phyloP scores from a whole-genome alignment of 2,888 invertebrate genomes.

The Onthophagus sagittarius region DNA sequence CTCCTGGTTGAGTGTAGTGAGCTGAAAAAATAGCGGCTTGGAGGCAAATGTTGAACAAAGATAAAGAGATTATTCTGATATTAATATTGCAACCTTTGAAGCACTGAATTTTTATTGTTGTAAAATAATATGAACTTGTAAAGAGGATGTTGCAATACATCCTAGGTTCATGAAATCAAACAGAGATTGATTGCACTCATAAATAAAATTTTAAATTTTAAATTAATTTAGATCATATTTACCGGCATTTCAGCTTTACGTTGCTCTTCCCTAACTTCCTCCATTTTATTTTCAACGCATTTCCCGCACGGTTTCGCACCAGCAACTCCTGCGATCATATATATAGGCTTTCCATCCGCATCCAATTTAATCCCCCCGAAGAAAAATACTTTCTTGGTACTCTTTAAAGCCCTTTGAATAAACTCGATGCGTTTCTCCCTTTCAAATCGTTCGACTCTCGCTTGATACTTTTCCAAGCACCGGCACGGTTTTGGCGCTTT shows the following conservation, averaged over 20 bases:
- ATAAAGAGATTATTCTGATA: too few relatives aligned
- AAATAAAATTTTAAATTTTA: too few relatives aligned
- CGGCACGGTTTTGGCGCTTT: slow-evolving; percentile 30
- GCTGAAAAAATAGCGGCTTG: too few relatives aligned
- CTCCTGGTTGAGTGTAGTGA: too few relatives aligned
- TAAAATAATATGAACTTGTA: too few relatives aligned
- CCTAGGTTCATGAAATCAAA: too few relatives aligned
- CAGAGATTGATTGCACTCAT: too few relatives aligned
- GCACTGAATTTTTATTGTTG: too few relatives aligned
- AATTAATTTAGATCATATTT: background rate
- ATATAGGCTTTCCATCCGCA: slow-evolving; percentile 34
- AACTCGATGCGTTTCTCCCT: slow-evolving; percentile 24
- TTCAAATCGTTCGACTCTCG: slow-evolving; percentile 28
- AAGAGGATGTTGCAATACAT: too few relatives aligned
- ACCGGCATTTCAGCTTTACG: slow-evolving; percentile 36
- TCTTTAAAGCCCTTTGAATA: slow-evolving; percentile 24
- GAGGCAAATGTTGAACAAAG: too few relatives aligned
- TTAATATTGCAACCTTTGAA: too few relatives aligned
- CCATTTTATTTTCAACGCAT: slow-evolving; percentile 31
- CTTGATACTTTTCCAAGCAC: slow-evolving; percentile 33
- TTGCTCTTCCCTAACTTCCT: slow-evolving; percentile 24
- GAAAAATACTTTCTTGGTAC: slow-evolving; percentile 22
- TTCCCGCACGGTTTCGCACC: slow-evolving; percentile 17
- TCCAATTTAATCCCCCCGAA: slow-evolving; percentile 32
- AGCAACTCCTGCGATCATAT: slow-evolving; percentile 28